Evolutionary conservation across 2,888 invertebrate species (phyloP).

Genomic region (Microdon myrmicae): DNA sequence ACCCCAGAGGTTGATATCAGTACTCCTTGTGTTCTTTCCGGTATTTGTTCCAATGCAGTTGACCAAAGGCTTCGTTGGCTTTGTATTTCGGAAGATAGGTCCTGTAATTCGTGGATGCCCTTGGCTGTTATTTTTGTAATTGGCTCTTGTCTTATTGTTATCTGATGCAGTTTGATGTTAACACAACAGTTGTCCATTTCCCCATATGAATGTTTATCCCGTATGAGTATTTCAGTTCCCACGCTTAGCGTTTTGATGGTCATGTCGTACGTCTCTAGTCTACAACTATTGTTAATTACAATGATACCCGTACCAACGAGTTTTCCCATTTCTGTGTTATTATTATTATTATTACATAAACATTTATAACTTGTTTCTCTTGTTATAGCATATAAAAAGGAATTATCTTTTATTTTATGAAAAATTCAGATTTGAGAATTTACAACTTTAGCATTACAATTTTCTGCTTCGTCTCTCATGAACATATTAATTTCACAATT

Average conservation of each 20-base stretch:
- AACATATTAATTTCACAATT: too few species aligned
- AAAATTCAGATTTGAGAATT: too few species aligned
- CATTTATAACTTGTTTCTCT: too few species aligned
- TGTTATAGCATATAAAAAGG: too few species aligned
- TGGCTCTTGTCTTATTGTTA: neutral
- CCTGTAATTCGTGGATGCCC: constrained; percentile 2
- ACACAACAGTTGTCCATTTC: constrained; percentile 6
- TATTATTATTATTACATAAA: too few species aligned
- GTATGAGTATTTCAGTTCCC: constrained; percentile 1
- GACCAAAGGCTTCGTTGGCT: constrained; percentile 2
- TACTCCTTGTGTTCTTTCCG: constrained; percentile 4
- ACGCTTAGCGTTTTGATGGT: neutral
- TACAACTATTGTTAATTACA: constrained; percentile 2
- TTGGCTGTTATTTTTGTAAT: constrained; percentile 1
- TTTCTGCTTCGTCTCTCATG: too few species aligned
- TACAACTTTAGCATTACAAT: too few species aligned
- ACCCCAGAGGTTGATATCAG: constrained; percentile 2
- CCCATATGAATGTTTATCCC: constrained; percentile 1
- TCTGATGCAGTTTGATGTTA: constrained; percentile 1
- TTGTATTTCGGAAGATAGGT: constrained; percentile 1
- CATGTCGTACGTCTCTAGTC: constrained; percentile 2
- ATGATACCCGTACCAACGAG: constrained; percentile 2
- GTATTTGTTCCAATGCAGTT: neutral
- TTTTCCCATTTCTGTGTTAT: too few species aligned
- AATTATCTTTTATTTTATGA: too few species aligned